phyloP scores from a whole-genome alignment of 2,797 vertebrate genomes.

The Euphonia xanthogaster region DNA sequence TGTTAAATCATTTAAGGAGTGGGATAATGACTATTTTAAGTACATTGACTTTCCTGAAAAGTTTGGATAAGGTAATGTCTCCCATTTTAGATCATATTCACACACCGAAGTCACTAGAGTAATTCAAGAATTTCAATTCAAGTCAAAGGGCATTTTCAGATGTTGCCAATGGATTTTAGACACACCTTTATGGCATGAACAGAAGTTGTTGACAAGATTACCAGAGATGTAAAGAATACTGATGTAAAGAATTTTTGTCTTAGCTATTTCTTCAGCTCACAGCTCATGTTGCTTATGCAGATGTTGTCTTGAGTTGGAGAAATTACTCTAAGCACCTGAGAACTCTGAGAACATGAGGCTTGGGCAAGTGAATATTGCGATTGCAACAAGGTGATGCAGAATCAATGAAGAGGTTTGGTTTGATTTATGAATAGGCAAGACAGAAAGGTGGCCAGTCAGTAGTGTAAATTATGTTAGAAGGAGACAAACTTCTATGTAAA shows the following conservation, averaged over 20 bases:
- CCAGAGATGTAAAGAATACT: background rate
- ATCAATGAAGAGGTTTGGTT: background rate
- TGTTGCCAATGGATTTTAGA: background rate
- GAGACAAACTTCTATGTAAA: background rate
- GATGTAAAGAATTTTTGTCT: background rate
- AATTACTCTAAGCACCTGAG: background rate
- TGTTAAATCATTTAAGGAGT: background rate
- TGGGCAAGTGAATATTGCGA: background rate
- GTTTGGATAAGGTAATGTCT: background rate
- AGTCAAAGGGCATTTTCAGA: background rate
- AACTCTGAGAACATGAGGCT: background rate
- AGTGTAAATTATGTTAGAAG: background rate
- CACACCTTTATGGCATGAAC: background rate
- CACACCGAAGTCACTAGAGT: background rate
- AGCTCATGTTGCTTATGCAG: background rate
- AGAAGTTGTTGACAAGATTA: background rate
- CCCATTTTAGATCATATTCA: background rate
- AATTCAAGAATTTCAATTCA: background rate
- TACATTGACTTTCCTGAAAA: background rate
- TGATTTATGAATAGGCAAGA: background rate
- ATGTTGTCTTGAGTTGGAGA: background rate
- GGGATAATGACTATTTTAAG: background rate
- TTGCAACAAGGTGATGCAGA: background rate
- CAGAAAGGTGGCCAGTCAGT: background rate
- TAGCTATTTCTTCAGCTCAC: background rate